Evolutionary conservation across 2,797 vertebrate genomes (phyloP), one percentile per base, ranked within the genome.

Genomic region (Melanogrammus aeglefinus): DNA sequence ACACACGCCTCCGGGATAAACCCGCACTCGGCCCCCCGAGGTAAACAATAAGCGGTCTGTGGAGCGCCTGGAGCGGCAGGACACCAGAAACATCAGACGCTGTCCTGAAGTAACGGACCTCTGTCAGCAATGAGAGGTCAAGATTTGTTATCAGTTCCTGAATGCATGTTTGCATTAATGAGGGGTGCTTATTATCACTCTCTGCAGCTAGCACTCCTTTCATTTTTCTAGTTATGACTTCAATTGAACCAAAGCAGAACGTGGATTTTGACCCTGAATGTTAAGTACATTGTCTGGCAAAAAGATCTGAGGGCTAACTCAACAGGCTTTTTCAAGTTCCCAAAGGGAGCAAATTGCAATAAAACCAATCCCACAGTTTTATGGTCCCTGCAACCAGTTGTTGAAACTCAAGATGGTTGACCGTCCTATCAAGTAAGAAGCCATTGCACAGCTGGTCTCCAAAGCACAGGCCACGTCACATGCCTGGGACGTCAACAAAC

Each of bases 41-140:
- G 76, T 84, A 87, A 89, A 90, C 84, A 85, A 85, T 87, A 74
- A 82, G 77, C 80, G 75, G 69, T 18, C 63, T 69, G 63, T 69
- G 63, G 24, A 12, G 24, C 27, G 63, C n/a, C 6, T n/a, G 21
- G 21, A 10, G 63, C n/a, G 9, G 63, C 63, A 27, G 63, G 63
- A 27, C 63, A 69, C 63, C 63, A 69, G 63, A 7, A 69, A 27
- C 63, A 16, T 69, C 63, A 69, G 63, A 27, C 63, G n/a, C 6
- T 1, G n/a, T 4, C 27, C 63, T 69, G 70, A 72, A 72, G 70
- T 72, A 29, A 72, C 70, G 0, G 63, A 27, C 63, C n/a, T 69
- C 63, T 69, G 57, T 69, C 63, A 69, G 24, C 24, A 27, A 69
- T 69, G 63, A 66, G 8, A 24, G n/a, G 3, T 66, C n/a, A 27